Conservation (phyloP, 1,140 invertebrate genomes). For the Metaphire vulgaris region DNA sequence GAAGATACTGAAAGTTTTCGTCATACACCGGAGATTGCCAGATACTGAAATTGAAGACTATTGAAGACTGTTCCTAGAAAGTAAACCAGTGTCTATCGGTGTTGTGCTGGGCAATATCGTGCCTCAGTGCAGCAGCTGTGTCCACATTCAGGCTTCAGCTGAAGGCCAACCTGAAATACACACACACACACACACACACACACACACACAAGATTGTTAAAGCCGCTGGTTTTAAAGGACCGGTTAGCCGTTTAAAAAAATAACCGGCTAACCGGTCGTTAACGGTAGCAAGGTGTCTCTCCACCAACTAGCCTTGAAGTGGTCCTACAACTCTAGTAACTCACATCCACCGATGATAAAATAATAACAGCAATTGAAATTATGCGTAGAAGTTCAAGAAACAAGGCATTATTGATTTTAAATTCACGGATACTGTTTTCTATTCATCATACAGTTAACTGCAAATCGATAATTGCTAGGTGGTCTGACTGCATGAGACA, state of each 20-base stretch:
- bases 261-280: not conserved
- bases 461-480: too few relatives aligned
- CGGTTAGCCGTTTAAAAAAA: not conserved
- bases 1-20: not conserved
- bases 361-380: too few relatives aligned
- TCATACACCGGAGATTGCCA: not conserved
- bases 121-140: not conserved
- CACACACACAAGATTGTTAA: not conserved
- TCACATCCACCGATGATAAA: too few relatives aligned
- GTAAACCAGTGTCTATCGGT: too few relatives aligned
- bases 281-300: not conserved
- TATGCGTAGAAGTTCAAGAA: too few relatives aligned
- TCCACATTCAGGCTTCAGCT: not conserved
- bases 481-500: too few relatives aligned
- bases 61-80: not conserved
- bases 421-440: too few relatives aligned
- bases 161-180: not conserved
- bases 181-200: not conserved
- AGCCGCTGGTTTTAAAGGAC: too few relatives aligned
- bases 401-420: too few relatives aligned
- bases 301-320: not conserved
- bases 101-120: not conserved
- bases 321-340: not conserved
- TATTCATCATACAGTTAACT: too few relatives aligned
- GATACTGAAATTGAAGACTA: not conserved